Conservation (phyloP, 2,888 invertebrate genomes). For the Dasysyrphus albostriatus region DNA sequence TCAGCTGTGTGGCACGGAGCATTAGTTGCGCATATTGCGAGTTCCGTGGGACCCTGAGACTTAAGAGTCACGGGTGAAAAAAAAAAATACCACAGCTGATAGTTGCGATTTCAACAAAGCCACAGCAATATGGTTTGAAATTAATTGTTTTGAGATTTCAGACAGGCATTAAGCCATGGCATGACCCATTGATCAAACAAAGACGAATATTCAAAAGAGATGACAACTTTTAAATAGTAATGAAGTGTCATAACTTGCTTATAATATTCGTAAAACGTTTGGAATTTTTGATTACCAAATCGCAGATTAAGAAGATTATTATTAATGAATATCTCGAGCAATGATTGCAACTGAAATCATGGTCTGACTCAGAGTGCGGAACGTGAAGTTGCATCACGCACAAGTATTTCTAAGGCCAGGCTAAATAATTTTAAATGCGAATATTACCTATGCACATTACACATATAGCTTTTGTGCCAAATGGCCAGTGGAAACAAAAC, state of each 20-base stretch:
- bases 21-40: not conserved
- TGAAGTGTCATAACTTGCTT: not conserved
- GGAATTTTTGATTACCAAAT: constrained; percentile 24
- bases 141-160: constrained; percentile 36
- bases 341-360: constrained; percentile 5
- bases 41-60: constrained; percentile 53
- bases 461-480: too few relatives aligned
- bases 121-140: constrained; percentile 17
- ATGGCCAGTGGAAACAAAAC: too few relatives aligned
- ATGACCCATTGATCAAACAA: constrained; percentile 39
- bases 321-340: constrained; percentile 38
- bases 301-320: constrained; percentile 33
- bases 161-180: not conserved
- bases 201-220: constrained; percentile 46
- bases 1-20: not conserved
- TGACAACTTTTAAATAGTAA: constrained; percentile 33
- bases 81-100: constrained; percentile 23
- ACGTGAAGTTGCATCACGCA: constrained; percentile 58
- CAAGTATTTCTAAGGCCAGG: not conserved
- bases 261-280: not conserved
- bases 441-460: too few relatives aligned
- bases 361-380: constrained; percentile 29
- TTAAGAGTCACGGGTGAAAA: not conserved
- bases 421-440: not conserved
- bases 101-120: constrained; percentile 10